Conservation (phyloP, 2,113 vertebrate species). For the Raphicerus campestris region DNA sequence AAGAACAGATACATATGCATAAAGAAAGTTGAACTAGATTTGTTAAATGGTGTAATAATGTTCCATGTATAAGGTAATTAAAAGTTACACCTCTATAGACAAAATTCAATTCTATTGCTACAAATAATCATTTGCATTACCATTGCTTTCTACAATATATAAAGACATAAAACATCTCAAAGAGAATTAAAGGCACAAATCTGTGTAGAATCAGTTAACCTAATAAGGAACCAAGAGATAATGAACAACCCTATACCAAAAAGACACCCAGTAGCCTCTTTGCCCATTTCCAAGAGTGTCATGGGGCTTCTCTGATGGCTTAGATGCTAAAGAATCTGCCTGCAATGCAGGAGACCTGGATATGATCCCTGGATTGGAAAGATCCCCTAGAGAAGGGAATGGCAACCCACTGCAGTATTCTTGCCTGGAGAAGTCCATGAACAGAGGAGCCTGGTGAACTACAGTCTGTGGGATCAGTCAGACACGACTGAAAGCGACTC, state of each 20-base stretch:
- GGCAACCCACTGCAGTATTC: background rate
- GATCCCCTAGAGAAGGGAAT: background rate
- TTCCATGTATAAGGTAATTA: background rate
- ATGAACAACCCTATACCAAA: background rate
- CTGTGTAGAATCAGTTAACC: background rate
- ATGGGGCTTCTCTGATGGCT: background rate
- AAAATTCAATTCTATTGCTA: background rate
- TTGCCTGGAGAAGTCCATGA: background rate
- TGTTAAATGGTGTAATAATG: background rate
- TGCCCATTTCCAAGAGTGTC: background rate
- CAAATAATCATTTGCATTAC: background rate
- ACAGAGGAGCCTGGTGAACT: background rate
- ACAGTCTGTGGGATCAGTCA: background rate
- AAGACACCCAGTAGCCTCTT: background rate
- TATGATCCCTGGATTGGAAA: background rate
- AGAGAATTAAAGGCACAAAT: background rate
- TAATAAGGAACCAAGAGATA: background rate
- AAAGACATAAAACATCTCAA: background rate
- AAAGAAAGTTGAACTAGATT: background rate
- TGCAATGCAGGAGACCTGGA: background rate
- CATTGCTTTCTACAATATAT: background rate
- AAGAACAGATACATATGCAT: background rate
- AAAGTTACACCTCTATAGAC: background rate
- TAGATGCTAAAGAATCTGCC: background rate
- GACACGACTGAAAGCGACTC: accelerated